A percentile compares a stretch with the other conserved stretches of the same genome.
Conservation (phyloP, 2,113 vertebrate species). For the Equus quagga region DNA sequence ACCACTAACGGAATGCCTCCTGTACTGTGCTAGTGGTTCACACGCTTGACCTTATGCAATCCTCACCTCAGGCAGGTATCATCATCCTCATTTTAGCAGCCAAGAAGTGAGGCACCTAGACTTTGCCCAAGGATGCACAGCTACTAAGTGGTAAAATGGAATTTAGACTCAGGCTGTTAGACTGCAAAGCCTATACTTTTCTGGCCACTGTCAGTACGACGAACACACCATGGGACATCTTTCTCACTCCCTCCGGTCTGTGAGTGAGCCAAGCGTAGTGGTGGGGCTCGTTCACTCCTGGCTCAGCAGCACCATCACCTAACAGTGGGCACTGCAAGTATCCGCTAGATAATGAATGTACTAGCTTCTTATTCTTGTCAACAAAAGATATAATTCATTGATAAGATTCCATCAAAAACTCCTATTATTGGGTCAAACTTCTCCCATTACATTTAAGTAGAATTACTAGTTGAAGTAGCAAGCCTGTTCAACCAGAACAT, state of each 20-base stretch:
- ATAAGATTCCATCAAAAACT: background rate
- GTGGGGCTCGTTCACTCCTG: background rate
- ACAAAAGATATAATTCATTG: background rate
- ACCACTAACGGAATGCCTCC: background rate
- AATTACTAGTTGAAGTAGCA: background rate
- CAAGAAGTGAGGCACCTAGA: background rate
- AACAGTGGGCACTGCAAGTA: background rate
- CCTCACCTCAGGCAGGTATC: background rate
- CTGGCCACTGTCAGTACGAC: background rate
- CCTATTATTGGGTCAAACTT: background rate
- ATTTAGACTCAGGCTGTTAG: background rate
- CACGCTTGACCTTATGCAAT: background rate
- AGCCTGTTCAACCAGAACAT: background rate
- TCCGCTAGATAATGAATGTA: background rate
- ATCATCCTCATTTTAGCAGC: background rate
- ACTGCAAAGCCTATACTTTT: background rate
- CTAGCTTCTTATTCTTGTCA: background rate
- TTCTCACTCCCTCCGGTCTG: background rate
- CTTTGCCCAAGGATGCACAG: no score
- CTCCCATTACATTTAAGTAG: background rate
- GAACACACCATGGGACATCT: background rate
- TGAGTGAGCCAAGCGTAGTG: background rate
- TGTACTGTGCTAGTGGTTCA: background rate
- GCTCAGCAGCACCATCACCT: background rate
- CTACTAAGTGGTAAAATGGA: background rate